Conservation (phyloP, 2,113 vertebrate genomes). For the Chloebia gouldiae region DNA sequence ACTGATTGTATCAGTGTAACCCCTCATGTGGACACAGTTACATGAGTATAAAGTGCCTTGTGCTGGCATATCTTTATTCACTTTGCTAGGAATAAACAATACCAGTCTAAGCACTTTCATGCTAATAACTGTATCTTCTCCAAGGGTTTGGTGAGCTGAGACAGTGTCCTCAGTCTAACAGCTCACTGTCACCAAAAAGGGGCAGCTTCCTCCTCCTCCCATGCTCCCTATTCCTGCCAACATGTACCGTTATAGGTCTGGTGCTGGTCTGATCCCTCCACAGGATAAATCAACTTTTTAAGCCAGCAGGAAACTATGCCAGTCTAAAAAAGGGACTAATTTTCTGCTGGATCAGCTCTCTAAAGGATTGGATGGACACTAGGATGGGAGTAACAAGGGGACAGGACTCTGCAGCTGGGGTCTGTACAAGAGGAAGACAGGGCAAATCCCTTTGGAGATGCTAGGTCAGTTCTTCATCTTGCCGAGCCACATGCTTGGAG, state of each 20-base stretch:
- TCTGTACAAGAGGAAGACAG: background rate
- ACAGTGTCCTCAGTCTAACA: background rate
- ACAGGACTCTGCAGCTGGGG: background rate
- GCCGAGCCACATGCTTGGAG: background rate
- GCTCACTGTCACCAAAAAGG: background rate
- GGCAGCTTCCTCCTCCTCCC: background rate
- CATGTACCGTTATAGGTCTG: background rate
- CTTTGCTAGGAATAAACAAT: background rate
- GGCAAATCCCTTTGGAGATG: background rate
- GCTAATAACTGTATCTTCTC: constrained; percentile 12
- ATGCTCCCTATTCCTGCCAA: background rate
- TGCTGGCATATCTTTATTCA: constrained; percentile 38
- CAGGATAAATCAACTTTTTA: background rate
- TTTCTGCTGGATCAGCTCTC: background rate
- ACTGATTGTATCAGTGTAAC: background rate
- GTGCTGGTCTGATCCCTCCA: constrained; percentile 1
- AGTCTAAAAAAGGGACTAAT: background rate
- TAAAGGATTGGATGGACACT: background rate
- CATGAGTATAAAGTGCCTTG: constrained; percentile 42
- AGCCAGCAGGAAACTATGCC: background rate
- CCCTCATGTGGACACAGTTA: constrained; percentile 37
- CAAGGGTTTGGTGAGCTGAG: background rate
- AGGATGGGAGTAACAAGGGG: background rate
- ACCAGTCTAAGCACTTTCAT: background rate
- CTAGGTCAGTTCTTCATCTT: background rate